phyloP scores from a whole-genome alignment of 2,113 vertebrate species.

The Bolborhynchus lineola region DNA sequence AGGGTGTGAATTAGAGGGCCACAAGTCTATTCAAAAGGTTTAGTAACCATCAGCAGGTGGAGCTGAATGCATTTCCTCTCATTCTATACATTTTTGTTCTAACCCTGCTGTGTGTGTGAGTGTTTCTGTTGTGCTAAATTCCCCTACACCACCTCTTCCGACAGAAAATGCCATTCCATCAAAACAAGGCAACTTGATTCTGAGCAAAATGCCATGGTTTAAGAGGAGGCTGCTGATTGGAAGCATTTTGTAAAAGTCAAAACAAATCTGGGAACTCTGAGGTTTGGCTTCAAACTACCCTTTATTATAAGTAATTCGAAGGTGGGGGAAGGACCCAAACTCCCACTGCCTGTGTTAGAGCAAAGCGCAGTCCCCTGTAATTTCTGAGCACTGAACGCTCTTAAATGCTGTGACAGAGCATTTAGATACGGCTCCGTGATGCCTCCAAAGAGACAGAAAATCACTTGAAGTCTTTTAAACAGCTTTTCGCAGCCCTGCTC shows the following conservation, averaged over 20 bases:
- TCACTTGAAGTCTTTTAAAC: background rate
- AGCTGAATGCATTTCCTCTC: background rate
- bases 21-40: background rate
- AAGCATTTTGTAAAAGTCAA: conserved; percentile 13
- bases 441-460: conserved; percentile 3
- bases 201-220: background rate
- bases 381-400: background rate
- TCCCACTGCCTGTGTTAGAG: conserved; percentile 9
- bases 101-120: background rate
- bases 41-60: background rate
- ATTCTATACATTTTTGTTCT: background rate
- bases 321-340: background rate
- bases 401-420: background rate
- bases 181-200: conserved; percentile 1
- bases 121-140: background rate
- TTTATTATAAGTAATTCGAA: background rate
- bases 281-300: background rate
- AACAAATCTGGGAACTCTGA: conserved; percentile 15
- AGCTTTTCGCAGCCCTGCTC: background rate
- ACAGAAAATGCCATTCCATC: background rate
- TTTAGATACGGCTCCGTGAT: background rate
- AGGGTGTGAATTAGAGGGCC: background rate
- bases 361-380: conserved; percentile 4
- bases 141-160: background rate
- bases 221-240: background rate